phyloP scores from a whole-genome alignment of 2,888 invertebrate species.

The Ormyrus nitidulus region DNA sequence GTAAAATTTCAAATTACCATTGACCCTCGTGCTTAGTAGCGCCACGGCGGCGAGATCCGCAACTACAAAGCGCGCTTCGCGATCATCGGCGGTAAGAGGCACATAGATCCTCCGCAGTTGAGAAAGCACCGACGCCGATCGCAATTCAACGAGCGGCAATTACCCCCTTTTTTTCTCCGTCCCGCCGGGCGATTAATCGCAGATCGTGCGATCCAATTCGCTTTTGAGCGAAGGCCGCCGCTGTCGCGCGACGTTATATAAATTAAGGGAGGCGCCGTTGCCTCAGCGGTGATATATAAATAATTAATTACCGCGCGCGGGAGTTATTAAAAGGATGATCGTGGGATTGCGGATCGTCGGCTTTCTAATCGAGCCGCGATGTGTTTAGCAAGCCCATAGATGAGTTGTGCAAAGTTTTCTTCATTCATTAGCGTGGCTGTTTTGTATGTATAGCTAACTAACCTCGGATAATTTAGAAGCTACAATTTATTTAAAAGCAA shows the following conservation, averaged over 20 bases:
- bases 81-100: slow-evolving; percentile 20
- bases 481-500: slow-evolving; percentile 5
- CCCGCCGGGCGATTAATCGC: slow-evolving; percentile 18
- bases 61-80: neutral
- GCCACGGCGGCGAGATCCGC: slow-evolving; percentile 7
- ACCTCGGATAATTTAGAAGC: no score
- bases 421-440: no score
- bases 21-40: neutral
- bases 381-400: no score
- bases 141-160: slow-evolving; percentile 21
- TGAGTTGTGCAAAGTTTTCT: no score
- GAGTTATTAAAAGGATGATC: neutral
- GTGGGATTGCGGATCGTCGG: slow-evolving; percentile 1
- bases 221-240: slow-evolving; percentile 20
- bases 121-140: neutral
- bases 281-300: slow-evolving; percentile 13
- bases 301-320: slow-evolving; percentile 29
- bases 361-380: no score
- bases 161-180: slow-evolving; percentile 12
- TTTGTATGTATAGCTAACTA: no score
- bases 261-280: slow-evolving; percentile 23
- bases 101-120: neutral
- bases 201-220: slow-evolving; percentile 14
- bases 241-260: neutral
- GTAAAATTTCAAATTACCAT: no score